Evolutionary conservation across 2,888 invertebrate species (phyloP).

Genomic region (Drosophila limbata): DNA sequence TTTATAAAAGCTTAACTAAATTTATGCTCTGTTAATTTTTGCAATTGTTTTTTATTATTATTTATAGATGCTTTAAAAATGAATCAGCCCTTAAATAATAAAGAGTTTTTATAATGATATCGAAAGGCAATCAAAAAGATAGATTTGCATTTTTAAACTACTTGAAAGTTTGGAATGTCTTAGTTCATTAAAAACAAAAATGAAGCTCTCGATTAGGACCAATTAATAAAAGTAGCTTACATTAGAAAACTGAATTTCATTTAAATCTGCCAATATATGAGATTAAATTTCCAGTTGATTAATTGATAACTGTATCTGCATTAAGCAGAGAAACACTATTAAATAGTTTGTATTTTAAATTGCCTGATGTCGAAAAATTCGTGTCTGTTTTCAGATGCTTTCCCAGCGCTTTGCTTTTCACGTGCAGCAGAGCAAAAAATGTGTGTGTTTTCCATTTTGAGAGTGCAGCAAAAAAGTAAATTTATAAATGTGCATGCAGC

Average conservation of each 20-base stretch:
- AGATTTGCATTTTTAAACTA: no score
- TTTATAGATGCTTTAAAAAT: not conserved
- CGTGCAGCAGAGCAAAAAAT: conserved; percentile 26
- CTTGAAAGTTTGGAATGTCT: no score
- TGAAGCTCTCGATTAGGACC: no score
- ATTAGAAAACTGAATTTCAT: not conserved
- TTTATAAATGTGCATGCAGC: conserved; percentile 37
- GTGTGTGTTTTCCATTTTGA: conserved; percentile 10
- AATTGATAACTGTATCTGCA: not conserved
- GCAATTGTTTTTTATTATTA: no score
- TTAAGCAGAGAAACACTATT: not conserved
- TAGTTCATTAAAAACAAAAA: no score
- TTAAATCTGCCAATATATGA: not conserved
- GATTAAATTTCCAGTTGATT: not conserved
- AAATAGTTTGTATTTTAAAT: conserved; percentile 5
- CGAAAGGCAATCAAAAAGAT: not conserved
- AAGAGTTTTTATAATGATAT: not conserved
- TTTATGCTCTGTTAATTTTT: not conserved
- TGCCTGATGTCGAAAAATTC: not conserved
- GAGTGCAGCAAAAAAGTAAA: conserved; percentile 18
- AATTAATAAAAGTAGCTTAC: not conserved
- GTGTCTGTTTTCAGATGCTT: conserved; percentile 4
- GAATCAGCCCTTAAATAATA: not conserved
- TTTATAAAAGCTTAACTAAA: not conserved
- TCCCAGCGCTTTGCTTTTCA: conserved; percentile 18